Percentiles rank a stretch among this genome's conserved stretches.
phyloP scores from a whole-genome alignment of 2,888 invertebrate genomes.

The Euplexia lucipara region DNA sequence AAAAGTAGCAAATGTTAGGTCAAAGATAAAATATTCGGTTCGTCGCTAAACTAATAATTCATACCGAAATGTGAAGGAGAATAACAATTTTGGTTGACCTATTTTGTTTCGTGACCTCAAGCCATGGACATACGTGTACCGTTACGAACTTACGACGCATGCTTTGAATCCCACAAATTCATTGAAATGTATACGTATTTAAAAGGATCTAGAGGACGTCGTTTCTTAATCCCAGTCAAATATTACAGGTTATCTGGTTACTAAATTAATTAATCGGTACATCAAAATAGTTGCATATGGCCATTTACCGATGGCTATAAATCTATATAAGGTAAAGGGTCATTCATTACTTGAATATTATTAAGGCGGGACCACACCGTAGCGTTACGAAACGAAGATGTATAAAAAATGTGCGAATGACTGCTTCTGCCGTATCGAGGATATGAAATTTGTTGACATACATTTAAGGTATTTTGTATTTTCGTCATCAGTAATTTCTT shows the following conservation, averaged over 20 bases:
- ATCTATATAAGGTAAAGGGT: slow-evolving; percentile 78
- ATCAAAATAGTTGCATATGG: slow-evolving; percentile 67
- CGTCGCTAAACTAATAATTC: slow-evolving; percentile 19
- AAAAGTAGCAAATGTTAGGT: slow-evolving; percentile 1
- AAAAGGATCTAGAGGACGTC: background rate
- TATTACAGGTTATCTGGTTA: slow-evolving; percentile 37
- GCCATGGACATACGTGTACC: background rate
- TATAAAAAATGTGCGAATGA: slow-evolving; percentile 79
- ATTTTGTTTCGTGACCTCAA: slow-evolving; percentile 38
- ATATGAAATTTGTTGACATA: slow-evolving; percentile 74
- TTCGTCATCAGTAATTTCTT: slow-evolving; percentile 69
- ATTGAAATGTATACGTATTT: background rate
- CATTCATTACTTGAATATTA: slow-evolving; percentile 68
- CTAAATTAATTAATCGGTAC: slow-evolving; percentile 54
- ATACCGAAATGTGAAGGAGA: slow-evolving; percentile 36
- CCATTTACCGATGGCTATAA: slow-evolving; percentile 63
- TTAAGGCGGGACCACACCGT: slow-evolving; percentile 65
- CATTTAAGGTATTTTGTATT: slow-evolving; percentile 67
- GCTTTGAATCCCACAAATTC: slow-evolving; percentile 2
- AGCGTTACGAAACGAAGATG: slow-evolving; percentile 71
- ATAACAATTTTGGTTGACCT: slow-evolving; percentile 16
- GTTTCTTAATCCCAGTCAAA: slow-evolving; percentile 32
- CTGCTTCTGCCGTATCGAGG: slow-evolving; percentile 70
- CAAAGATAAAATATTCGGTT: slow-evolving; percentile 2
- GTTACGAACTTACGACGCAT: background rate